Evolutionary conservation across 2,113 vertebrate species (phyloP).

Genomic region (Dipodomys stephensi): DNA sequence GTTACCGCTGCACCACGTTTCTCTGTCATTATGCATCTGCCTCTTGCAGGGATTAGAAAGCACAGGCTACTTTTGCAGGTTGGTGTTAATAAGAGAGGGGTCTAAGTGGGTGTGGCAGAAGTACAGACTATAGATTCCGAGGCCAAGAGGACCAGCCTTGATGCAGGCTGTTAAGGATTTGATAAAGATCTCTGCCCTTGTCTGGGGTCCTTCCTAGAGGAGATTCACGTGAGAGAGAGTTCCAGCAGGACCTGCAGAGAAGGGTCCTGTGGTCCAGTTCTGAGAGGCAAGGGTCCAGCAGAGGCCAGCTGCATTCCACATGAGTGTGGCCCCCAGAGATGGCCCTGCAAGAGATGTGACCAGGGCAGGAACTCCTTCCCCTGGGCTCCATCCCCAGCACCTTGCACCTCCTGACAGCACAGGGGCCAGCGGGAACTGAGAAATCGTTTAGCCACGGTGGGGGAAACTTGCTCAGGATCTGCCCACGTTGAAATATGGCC

Average conservation of each 20-base stretch:
- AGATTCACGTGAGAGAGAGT: not conserved
- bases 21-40: constrained; percentile 70
- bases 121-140: not conserved
- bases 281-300: not conserved
- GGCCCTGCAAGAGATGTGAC: accelerated
- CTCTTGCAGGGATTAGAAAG: constrained; percentile 32
- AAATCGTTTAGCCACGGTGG: not conserved
- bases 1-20: constrained; percentile 68
- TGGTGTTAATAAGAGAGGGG: not conserved
- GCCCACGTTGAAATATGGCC: constrained; percentile 63
- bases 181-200: not conserved
- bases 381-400: not conserved
- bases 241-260: not conserved
- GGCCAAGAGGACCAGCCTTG: not conserved
- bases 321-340: accelerated
- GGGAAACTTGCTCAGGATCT: not conserved
- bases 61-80: not conserved
- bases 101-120: not conserved
- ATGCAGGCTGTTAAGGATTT: not conserved
- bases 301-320: accelerated
- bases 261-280: not conserved
- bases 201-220: not conserved
- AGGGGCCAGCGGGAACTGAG: not conserved
- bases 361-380: too few species aligned
- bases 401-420: not conserved